These are phyloP conservation scores for Strigops habroptila DNA, from an alignment of 2,113 vertebrate species.

Conservation along the genomic window DNA sequence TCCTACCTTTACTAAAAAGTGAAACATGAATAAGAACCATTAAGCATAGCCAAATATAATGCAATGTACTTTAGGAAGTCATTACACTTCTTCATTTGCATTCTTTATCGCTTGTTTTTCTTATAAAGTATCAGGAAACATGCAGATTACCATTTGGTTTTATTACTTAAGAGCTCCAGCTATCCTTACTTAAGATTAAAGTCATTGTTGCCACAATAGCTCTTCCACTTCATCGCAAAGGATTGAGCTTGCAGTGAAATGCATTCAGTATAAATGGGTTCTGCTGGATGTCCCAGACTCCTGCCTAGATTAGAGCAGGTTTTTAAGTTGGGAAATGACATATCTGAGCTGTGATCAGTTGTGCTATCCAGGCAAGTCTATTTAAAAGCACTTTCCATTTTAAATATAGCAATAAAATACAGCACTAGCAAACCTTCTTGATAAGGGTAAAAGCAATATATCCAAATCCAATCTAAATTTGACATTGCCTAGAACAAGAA, in stretches of 20 bases:
- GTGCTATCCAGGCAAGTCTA: constrained; percentile 70
- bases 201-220: constrained; percentile 56
- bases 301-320: constrained; percentile 42
- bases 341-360: constrained; percentile 69
- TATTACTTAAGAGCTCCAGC: constrained; percentile 45
- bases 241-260: constrained; percentile 20
- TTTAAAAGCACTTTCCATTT: constrained; percentile 84
- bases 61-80: constrained; percentile 24
- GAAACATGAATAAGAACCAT: constrained; percentile 13
- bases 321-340: constrained; percentile 71
- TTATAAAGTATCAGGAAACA: constrained; percentile 56
- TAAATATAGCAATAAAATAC: constrained; percentile 83
- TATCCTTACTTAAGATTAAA: constrained; percentile 63
- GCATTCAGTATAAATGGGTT: constrained; percentile 30
- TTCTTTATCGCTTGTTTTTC: constrained; percentile 67
- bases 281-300: constrained; percentile 47
- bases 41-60: constrained; percentile 48
- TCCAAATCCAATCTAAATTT: constrained; percentile 86
- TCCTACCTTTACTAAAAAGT: not conserved
- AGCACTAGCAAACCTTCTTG: constrained; percentile 75
- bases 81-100: constrained; percentile 53
- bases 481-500: constrained; percentile 79
- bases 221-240: constrained; percentile 46
- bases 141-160: constrained; percentile 60
- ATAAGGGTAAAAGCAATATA: constrained; percentile 82